These are phyloP conservation scores for Procapra przewalskii DNA, from an alignment of 2,113 vertebrate species.

Conservation along the genomic window DNA sequence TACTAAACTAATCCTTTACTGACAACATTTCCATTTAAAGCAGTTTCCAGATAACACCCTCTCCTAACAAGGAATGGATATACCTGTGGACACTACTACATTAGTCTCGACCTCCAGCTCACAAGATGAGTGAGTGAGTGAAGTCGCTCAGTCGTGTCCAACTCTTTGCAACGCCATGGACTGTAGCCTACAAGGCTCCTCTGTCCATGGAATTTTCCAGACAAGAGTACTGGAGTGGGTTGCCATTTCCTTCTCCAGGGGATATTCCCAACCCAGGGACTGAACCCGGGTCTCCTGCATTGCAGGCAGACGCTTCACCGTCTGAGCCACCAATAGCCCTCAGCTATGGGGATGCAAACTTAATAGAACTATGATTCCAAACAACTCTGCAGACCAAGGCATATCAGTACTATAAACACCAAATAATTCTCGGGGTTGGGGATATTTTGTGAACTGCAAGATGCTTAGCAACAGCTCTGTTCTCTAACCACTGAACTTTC, in stretches of 20 bases:
- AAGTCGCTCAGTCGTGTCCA: fast-evolving
- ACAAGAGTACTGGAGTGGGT: too few relatives aligned
- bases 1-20: neutral
- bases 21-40: neutral
- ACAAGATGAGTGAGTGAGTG: neutral
- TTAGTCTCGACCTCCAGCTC: neutral
- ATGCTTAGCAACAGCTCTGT: neutral
- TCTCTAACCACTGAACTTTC: neutral
- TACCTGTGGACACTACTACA: neutral
- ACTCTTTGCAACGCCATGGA: too few relatives aligned
- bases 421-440: neutral
- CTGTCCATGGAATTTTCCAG: too few relatives aligned
- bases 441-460: neutral
- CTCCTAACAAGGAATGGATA: neutral
- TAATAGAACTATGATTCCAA: too few relatives aligned
- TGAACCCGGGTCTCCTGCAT: too few relatives aligned
- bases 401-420: neutral
- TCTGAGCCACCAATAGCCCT: neutral
- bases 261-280: too few relatives aligned
- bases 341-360: neutral
- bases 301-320: too few relatives aligned
- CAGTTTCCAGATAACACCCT: neutral
- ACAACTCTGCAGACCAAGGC: neutral
- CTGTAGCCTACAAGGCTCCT: too few relatives aligned
- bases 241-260: too few relatives aligned